Base-by-base conservation (phyloP, 2,888 invertebrate species). In the Cylindroiulus punctatus region DNA sequence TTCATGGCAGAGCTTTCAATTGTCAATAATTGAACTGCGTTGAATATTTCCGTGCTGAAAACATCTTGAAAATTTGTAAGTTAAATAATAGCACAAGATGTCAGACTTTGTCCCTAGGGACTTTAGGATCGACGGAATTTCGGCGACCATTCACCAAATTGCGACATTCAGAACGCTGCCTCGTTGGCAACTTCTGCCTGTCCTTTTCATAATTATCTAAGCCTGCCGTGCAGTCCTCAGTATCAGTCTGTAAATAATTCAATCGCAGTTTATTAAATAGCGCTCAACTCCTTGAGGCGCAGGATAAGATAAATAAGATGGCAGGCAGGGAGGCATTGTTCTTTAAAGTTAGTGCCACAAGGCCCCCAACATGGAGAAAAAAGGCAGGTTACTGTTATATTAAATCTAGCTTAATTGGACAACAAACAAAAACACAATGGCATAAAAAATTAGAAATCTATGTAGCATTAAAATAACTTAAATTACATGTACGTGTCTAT, bases 201-300 rank as follows among this genome's bases (percentile, higher is more conserved):
- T 87, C 86, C 32, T 86, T 87, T 26, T 87, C 87, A 22, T 86
- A 87, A 14, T 47, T 76, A 36, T 87, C 87, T 42, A 83, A 65
- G 14, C 84, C 85, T n/a, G 87, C 44, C 26, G 81, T 85, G 81
- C 86, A 87, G 76, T 87, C 87, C 52, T 87, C 87, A 17, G 87
- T 88, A 65, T 87, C 87, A 3, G 87, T 87, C 87, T 87, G 40
- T 1, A 87, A 85, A 85, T 19, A 85, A 17, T 10, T 26, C 0
- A 65, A 22, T 26, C 10, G 26, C 10, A 26, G 26, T 10, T 2
- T 10, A 65, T 26, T 26, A 65, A 7, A n/a, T n/a, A 52, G 5
- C 19, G 14, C 2, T 52, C 7, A 3, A 52, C 10, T 52, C 5
- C 19, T 12, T 44, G 44, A 44, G 14, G 12, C 1, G 7, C 1